Conservation (phyloP, 2,113 vertebrate species). For the Chitala chitala region DNA sequence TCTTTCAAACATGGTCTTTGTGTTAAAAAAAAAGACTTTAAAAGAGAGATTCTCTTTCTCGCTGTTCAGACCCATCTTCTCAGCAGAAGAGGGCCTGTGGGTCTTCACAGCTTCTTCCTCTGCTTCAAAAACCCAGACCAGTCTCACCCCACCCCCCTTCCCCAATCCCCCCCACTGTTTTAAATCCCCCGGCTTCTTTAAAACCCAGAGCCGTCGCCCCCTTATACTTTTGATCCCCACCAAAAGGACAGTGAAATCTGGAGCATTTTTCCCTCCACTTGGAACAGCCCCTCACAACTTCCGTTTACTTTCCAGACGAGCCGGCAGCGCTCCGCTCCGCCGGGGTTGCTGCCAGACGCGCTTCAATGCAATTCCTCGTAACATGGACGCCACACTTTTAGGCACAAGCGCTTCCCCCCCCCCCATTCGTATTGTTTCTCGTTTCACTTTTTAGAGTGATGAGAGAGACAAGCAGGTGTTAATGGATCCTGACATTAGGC, state of each 20-base stretch:
- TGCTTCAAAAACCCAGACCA: not conserved
- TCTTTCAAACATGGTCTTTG: not conserved
- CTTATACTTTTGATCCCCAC: conserved; percentile 8
- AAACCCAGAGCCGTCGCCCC: not conserved
- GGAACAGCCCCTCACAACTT: not conserved
- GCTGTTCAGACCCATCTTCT: not conserved
- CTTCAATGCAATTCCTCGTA: too few relatives aligned
- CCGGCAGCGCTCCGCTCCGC: too few relatives aligned
- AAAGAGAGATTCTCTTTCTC: too few relatives aligned
- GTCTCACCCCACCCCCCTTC: not conserved
- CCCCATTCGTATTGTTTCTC: too few relatives aligned
- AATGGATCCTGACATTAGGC: too few relatives aligned
- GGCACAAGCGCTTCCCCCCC: too few relatives aligned
- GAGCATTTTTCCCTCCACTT: not conserved
- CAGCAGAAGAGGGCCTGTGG: not conserved
- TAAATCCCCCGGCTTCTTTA: not conserved
- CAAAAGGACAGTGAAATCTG: conserved; percentile 1
- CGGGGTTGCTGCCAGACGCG: too few relatives aligned
- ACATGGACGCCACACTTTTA: too few relatives aligned
- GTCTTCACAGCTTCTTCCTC: not conserved
- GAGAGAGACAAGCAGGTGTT: too few relatives aligned
- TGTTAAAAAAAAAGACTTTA: too few relatives aligned
- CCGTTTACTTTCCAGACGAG: too few relatives aligned
- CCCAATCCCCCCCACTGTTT: not conserved
- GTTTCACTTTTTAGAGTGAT: too few relatives aligned